phyloP scores from a whole-genome alignment of 2,113 vertebrate species.

The Scopus umbretta region DNA sequence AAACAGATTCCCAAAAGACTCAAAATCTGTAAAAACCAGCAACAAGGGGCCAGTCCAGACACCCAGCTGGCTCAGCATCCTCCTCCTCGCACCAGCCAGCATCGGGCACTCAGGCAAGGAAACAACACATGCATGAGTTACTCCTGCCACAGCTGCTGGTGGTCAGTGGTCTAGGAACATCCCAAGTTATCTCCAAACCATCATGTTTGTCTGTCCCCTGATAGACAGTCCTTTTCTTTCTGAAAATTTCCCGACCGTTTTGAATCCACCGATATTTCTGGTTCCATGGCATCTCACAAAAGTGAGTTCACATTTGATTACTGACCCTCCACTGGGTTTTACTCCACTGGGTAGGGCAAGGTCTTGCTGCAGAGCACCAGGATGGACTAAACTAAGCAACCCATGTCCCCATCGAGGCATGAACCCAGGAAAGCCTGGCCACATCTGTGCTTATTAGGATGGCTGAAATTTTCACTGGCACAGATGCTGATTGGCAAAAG shows the following conservation, averaged over 20 bases:
- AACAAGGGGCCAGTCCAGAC: background rate
- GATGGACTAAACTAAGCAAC: fast-evolving
- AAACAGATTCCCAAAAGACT: background rate
- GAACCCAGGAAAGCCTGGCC: fast-evolving
- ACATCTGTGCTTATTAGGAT: fast-evolving
- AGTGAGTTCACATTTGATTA: fast-evolving
- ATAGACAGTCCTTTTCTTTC: background rate
- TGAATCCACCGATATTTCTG: background rate
- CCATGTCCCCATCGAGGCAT: fast-evolving
- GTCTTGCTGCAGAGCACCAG: background rate
- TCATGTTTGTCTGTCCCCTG: background rate
- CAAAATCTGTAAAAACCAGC: background rate
- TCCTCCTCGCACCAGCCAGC: background rate
- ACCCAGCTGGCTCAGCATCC: background rate
- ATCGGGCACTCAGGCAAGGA: fast-evolving
- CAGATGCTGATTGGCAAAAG: background rate
- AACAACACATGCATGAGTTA: fast-evolving
- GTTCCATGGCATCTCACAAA: fast-evolving
- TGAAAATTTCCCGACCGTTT: background rate
- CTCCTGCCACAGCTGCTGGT: background rate
- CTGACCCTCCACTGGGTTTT: background rate
- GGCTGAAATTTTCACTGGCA: background rate
- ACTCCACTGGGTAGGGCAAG: background rate
- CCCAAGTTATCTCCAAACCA: background rate
- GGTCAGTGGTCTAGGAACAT: too few species aligned